phyloP scores from a whole-genome alignment of 2,113 vertebrate genomes.

The Smithornis capensis region DNA sequence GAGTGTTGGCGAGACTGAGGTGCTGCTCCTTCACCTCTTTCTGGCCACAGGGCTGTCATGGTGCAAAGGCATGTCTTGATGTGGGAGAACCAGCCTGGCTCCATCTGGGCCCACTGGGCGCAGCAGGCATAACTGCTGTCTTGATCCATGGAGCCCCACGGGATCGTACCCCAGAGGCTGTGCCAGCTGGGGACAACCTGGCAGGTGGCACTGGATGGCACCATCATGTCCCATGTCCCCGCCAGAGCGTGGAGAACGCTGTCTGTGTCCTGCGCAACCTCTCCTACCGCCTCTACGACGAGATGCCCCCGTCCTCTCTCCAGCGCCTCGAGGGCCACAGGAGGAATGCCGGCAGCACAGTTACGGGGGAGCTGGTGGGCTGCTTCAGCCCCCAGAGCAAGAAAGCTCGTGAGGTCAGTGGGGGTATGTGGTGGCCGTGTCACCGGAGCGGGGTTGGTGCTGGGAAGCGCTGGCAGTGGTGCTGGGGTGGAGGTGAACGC shows the following conservation, averaged over 20 bases:
- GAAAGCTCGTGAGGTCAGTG: constrained; percentile 80
- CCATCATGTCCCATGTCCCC: accelerated
- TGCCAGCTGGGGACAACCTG: not conserved
- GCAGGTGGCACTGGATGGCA: not conserved
- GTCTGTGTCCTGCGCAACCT: constrained; percentile 93
- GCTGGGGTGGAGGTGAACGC: constrained; percentile 5
- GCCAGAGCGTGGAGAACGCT: constrained; percentile 90
- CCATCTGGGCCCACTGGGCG: not conserved
- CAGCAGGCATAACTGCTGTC: too few species aligned
- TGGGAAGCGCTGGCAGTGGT: not conserved
- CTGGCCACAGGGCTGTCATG: accelerated
- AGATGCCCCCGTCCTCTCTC: constrained; percentile 86
- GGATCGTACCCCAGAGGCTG: accelerated
- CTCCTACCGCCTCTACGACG: constrained; percentile 91
- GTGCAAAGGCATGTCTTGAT: not conserved
- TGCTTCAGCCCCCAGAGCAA: constrained; percentile 90
- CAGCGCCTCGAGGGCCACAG: constrained; percentile 85
- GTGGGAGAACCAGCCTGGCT: not conserved
- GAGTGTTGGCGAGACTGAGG: accelerated
- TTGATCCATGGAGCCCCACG: accelerated
- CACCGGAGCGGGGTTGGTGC: not conserved
- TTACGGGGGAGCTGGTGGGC: constrained; percentile 77
- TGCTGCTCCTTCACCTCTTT: not conserved
- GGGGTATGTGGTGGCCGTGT: accelerated
- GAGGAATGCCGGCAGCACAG: constrained; percentile 41